These are phyloP conservation scores for Chinchilla lanigera DNA, from an alignment of 2,113 vertebrate genomes.

Conservation along the genomic window DNA sequence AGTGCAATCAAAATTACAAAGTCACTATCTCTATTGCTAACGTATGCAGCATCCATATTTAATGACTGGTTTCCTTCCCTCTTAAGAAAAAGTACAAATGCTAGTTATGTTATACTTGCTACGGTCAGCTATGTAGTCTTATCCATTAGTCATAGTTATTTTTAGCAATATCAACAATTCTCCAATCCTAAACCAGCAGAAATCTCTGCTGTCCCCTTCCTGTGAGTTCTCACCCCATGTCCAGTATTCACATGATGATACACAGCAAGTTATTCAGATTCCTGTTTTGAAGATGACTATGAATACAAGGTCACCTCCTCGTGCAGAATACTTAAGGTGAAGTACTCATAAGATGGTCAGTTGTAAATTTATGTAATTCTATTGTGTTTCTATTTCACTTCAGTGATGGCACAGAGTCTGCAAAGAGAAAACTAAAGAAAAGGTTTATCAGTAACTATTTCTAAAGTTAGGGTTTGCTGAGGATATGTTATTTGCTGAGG, in stretches of 20 bases:
- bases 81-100: conserved; percentile 81
- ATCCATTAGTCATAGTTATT: conserved; percentile 59
- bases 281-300: conserved; percentile 55
- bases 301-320: conserved; percentile 75
- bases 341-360: conserved; percentile 71
- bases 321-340: conserved; percentile 68
- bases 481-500: conserved; percentile 66
- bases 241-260: conserved; percentile 58
- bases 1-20: conserved; percentile 87
- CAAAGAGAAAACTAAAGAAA: conserved; percentile 59
- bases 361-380: conserved; percentile 66
- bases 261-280: conserved; percentile 49
- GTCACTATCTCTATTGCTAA: conserved; percentile 87
- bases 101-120: conserved; percentile 72
- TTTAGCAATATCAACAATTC: conserved; percentile 57
- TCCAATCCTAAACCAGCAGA: neutral
- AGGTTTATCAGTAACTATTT: conserved; percentile 57
- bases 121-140: conserved; percentile 63
- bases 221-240: conserved; percentile 42
- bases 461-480: conserved; percentile 74
- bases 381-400: conserved; percentile 78
- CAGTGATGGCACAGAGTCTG: conserved; percentile 57
- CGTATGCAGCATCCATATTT: conserved; percentile 86
- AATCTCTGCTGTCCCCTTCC: conserved; percentile 13
- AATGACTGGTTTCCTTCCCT: conserved; percentile 78